Evolutionary conservation across 2,113 vertebrate species (phyloP), one percentile per base, ranked within the genome.

Genomic region (Nothoprocta pentlandii): DNA sequence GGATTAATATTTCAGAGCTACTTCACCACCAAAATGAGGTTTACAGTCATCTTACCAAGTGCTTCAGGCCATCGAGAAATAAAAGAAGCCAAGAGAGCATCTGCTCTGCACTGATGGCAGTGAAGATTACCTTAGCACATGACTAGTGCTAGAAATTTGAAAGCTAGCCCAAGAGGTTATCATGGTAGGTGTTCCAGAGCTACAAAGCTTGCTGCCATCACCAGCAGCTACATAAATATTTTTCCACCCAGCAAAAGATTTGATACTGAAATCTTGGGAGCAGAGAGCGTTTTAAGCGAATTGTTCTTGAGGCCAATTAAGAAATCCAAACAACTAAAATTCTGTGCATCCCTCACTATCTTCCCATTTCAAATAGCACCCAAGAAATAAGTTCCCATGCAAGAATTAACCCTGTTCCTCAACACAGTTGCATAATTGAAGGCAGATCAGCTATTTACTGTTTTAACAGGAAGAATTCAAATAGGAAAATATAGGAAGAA

Each of bases 41-140:
- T 97, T 96, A 95, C 80, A 96, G 83, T 94, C 83, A 93, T 95
- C 78, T 89, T 79, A 93, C 68, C 93, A 90, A 76, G 84, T 84
- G 94, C 95, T 95, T 92, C 95, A 92, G 95, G 95, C 90, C 85
- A 96, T 95, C 82, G 90, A 80, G 92, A 95, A 95, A 88, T 81
- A 46, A 90, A 92, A 94, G 88, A 64, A 93, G 94, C 88, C 96
- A 97, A 94, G 87, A 87, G 25, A 92, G 88, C 87, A 95, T 95
- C 91, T 96, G 94, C 32, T 93, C 47, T 69, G 70, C 69, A 64
- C 70, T 84, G 74, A 93, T 89, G 73, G 80, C 80, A 85, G 34
- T 34, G 58, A 92, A 96, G 80, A 90, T 89, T 95, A 94, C 75
- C 86, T 92, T 89, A 88, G 67, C 70, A 87, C 69, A 84, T 80